These are phyloP conservation scores for Danio rerio DNA, from an alignment of 2,113 vertebrate species.

Conservation along the genomic window GRCz12tu NC_133184.1:10132501-10133000, in stretches of 20 bases:
- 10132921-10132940: conserved; percentile 55
- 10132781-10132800: conserved; percentile 77
- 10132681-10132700: conserved; percentile 59
- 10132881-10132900: conserved; percentile 69
- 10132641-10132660: conserved; percentile 57
- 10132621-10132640: conserved; percentile 30
- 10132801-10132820: conserved; percentile 81
- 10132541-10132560: background rate
- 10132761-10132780: conserved; percentile 79
- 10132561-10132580: conserved; percentile 18
- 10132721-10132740: conserved; percentile 69
- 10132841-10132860: conserved; percentile 73
- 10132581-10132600: background rate
- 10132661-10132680: conserved; percentile 55
- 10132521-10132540: background rate
- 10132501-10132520: background rate
- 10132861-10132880: conserved; percentile 72
- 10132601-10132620: conserved; percentile 40
- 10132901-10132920: conserved; percentile 62
- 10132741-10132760: conserved; percentile 72
- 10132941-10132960: conserved; percentile 49
- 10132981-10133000: conserved; percentile 29
- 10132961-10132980: conserved; percentile 44
- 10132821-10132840: conserved; percentile 79
- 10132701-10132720: conserved; percentile 62